phyloP scores from a whole-genome alignment of 2,888 invertebrate species.

The Diogma glabrata region DNA sequence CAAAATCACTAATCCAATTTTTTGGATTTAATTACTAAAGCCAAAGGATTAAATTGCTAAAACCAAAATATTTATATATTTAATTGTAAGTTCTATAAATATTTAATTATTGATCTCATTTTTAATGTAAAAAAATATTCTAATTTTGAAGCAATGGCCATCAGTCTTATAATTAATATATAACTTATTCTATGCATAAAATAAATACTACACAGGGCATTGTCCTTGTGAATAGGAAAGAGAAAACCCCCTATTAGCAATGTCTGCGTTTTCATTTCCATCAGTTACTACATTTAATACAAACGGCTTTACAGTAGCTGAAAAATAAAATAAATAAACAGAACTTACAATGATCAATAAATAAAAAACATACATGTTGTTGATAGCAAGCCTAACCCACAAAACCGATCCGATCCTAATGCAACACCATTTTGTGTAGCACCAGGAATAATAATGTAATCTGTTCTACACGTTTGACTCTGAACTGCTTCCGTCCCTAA shows the following conservation, averaged over 20 bases:
- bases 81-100: no score
- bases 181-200: no score
- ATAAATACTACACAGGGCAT: conserved; percentile 47
- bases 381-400: conserved; percentile 56
- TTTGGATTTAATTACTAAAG: no score
- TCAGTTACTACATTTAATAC: conserved; percentile 61
- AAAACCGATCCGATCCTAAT: conserved; percentile 55
- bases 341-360: conserved; percentile 21
- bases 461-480: conserved; percentile 51
- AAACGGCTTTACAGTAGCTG: conserved; percentile 57
- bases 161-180: no score
- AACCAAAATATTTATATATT: no score
- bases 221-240: conserved; percentile 54
- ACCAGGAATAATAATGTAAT: conserved; percentile 65
- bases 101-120: no score
- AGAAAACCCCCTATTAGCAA: conserved; percentile 64
- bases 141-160: no score
- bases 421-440: conserved; percentile 40
- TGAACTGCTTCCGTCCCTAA: conserved; percentile 47
- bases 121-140: no score
- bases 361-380: conserved; percentile 41
- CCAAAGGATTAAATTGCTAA: no score
- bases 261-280: conserved; percentile 49
- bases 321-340: conserved; percentile 21
- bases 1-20: no score